Evolutionary conservation across 2,797 vertebrate genomes (phyloP).

Genomic region (Coccyzus lansbergi): DNA sequence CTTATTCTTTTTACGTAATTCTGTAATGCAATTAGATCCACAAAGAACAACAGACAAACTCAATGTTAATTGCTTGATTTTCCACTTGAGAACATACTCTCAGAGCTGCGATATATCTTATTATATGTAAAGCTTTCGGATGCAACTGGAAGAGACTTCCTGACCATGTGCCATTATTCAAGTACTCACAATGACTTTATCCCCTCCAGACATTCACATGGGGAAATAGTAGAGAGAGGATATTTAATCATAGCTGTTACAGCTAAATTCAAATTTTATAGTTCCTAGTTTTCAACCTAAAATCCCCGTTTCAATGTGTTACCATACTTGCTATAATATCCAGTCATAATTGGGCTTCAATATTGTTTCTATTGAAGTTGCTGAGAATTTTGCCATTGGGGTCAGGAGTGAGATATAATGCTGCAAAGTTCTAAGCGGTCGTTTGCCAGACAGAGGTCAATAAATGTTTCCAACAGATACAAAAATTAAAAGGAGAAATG

Average conservation of each 20-base stretch:
- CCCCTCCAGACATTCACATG: accelerated
- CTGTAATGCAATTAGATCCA: background rate
- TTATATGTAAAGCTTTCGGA: background rate
- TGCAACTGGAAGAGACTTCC: background rate
- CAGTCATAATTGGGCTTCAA: background rate
- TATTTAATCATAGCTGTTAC: background rate
- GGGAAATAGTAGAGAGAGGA: background rate
- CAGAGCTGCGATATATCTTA: background rate
- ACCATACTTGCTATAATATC: background rate
- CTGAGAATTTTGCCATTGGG: conserved; percentile 1
- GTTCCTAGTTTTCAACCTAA: background rate
- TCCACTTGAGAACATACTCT: background rate
- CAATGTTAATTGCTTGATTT: conserved; percentile 4
- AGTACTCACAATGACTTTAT: background rate
- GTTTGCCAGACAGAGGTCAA: background rate
- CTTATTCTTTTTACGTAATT: background rate
- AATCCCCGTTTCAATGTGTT: background rate
- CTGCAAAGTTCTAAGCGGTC: background rate
- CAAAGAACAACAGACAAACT: background rate
- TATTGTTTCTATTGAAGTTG: background rate
- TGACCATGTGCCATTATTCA: background rate
- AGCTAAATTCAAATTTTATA: background rate
- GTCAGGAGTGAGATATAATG: background rate
- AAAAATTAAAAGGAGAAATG: background rate
- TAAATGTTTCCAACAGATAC: background rate